A percentile compares a stretch with the other conserved stretches of the same genome.
Conservation (phyloP, 2,113 vertebrate species). For the Chrysochloris asiatica region DNA sequence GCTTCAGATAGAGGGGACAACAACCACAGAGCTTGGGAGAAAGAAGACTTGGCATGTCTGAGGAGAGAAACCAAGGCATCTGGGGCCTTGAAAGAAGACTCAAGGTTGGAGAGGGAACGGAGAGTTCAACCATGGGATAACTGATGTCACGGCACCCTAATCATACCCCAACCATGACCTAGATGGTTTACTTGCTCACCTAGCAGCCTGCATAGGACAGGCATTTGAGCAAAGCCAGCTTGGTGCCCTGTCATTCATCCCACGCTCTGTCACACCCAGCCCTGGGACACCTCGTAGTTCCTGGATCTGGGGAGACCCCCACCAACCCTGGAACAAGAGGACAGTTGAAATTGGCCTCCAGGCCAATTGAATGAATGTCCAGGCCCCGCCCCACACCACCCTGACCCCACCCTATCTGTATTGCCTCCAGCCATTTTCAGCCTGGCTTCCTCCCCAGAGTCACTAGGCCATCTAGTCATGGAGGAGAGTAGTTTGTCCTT, state of each 20-base stretch:
- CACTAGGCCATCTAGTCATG: not conserved
- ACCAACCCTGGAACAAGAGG: not conserved
- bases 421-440: not conserved
- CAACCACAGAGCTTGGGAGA: too few species aligned
- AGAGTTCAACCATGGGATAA: rapidly evolving
- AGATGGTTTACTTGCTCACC: not conserved
- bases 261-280: not conserved
- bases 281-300: not conserved
- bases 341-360: too few species aligned
- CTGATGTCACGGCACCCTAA: not conserved
- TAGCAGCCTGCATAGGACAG: not conserved
- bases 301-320: not conserved
- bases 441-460: not conserved
- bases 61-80: rapidly evolving
- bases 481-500: not conserved
- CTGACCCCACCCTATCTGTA: too few species aligned
- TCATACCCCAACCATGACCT: rapidly evolving
- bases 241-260: too few species aligned
- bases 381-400: too few species aligned
- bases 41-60: not conserved
- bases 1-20: too few species aligned
- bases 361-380: too few species aligned
- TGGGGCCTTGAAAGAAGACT: rapidly evolving
- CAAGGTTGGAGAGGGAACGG: not conserved
- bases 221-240: not conserved